phyloP scores from a whole-genome alignment of 1,140 invertebrate genomes.

The Euwallacea similis region DNA sequence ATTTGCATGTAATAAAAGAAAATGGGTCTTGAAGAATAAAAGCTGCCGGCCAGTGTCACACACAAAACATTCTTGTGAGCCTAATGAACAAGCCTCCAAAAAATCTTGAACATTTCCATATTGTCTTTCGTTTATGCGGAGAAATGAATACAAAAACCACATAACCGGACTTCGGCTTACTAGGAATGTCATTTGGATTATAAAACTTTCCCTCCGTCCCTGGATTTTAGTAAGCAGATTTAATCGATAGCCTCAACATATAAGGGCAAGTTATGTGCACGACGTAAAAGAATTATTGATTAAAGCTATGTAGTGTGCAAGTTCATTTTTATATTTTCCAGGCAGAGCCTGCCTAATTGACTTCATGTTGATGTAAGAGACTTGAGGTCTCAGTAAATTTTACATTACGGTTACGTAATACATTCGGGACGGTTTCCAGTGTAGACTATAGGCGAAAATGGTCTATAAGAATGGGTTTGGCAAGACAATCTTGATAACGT shows the following conservation, averaged over 20 bases:
- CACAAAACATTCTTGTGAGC: neutral
- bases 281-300: constrained; percentile 34
- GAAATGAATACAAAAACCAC: too few species aligned
- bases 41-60: neutral
- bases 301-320: constrained; percentile 10
- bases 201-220: neutral
- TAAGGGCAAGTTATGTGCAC: constrained; percentile 31
- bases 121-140: too few species aligned
- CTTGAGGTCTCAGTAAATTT: neutral
- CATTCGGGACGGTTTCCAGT: neutral
- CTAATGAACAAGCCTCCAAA: neutral
- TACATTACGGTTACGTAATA: too few species aligned
- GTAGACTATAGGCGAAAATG: neutral
- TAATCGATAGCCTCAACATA: constrained; percentile 31
- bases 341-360: neutral
- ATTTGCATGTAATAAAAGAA: constrained; percentile 6
- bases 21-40: neutral
- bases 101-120: neutral
- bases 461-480: constrained; percentile 2
- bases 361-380: neutral
- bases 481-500: constrained; percentile 6
- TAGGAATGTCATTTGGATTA: too few species aligned
- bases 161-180: too few species aligned
- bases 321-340: constrained; percentile 3
- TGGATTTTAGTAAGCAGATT: constrained; percentile 21